phyloP scores from a whole-genome alignment of 2,888 invertebrate species.

The Ormyrus rosae region DNA sequence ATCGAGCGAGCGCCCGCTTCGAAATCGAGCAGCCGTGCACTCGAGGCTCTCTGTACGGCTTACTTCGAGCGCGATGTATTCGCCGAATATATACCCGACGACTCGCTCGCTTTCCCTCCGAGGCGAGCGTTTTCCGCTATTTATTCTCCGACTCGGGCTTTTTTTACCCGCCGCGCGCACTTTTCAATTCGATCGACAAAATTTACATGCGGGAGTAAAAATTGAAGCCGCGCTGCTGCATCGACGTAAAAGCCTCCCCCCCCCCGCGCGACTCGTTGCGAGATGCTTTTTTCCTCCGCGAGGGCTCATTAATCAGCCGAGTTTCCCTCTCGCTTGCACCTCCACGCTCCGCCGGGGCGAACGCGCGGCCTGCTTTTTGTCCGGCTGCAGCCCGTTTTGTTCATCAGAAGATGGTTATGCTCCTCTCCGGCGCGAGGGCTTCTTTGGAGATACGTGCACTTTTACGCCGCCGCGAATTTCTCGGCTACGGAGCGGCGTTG shows the following conservation, averaged over 20 bases:
- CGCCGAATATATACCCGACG: background rate
- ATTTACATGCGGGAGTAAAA: background rate
- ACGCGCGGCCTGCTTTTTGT: background rate
- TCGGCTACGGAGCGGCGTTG: background rate
- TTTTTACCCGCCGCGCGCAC: background rate
- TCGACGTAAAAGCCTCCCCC: too few relatives aligned
- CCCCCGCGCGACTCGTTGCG: background rate
- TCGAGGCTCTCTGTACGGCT: background rate
- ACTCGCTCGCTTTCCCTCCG: background rate
- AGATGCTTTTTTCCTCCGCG: slow-evolving; percentile 4
- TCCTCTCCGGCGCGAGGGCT: background rate
- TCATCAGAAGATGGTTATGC: background rate
- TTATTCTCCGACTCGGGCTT: background rate
- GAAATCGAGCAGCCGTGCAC: background rate
- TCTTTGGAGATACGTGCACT: background rate
- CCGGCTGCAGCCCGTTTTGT: background rate
- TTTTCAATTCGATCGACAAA: background rate
- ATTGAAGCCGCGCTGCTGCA: too few relatives aligned
- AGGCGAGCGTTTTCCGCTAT: background rate
- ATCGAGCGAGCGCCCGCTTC: slow-evolving; percentile 26
- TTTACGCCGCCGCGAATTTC: background rate
- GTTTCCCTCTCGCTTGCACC: background rate
- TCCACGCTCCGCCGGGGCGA: background rate
- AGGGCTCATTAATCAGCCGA: slow-evolving; percentile 32
- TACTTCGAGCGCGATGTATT: background rate